Evolutionary conservation across 1,140 invertebrate species (phyloP), one percentile per base, ranked within the genome.

Genomic region (Zelostemma sp.): DNA sequence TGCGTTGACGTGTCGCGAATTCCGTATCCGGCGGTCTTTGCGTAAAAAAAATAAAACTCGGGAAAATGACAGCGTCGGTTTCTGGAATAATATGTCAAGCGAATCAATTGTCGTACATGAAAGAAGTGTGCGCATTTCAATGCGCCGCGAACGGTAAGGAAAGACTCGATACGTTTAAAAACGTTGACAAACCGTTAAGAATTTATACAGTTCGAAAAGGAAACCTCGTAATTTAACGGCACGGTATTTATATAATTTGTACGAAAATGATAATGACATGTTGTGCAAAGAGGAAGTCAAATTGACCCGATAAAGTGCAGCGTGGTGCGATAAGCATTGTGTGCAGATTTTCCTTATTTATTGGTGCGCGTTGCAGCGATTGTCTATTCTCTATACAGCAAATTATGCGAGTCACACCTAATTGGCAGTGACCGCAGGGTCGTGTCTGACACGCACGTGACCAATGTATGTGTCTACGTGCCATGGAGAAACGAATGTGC

Each of bases 281-380:
- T 28, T 28, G 21, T 28, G 46, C 46, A 48, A 48, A 21, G 11
- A 14, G 46, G 35, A 28, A 49, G 47, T 49, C 45, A 25, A 38
- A 43, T 40, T 35, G 51, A 51, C 41, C 46, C 21, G 48, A 54
- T 55, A 45, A 55, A 57, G 16, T 21, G 16, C 11, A 11, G 14
- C 28, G 19, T 35, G 43, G 31, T 43, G 16, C 25, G 54, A 63
- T 54, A 65, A 60, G 68, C 60, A 77, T 75, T 75, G 73, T 76
- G 70, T 75, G 74, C 47, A 76, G 73, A 78, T 76, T 78, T 76
- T 69, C 62, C 74, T 75, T 75, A 75, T 78, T 77, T 75, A 77
- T 71, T 72, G 68, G 33, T 67, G 54, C 56, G 70, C 63, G 55
- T 69, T 71, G 56, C 55, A 31, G 38, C 67, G 69, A 74, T 77